Base-by-base conservation (phyloP, 2,797 vertebrate species). In the Phoeniculus purpureus region DNA sequence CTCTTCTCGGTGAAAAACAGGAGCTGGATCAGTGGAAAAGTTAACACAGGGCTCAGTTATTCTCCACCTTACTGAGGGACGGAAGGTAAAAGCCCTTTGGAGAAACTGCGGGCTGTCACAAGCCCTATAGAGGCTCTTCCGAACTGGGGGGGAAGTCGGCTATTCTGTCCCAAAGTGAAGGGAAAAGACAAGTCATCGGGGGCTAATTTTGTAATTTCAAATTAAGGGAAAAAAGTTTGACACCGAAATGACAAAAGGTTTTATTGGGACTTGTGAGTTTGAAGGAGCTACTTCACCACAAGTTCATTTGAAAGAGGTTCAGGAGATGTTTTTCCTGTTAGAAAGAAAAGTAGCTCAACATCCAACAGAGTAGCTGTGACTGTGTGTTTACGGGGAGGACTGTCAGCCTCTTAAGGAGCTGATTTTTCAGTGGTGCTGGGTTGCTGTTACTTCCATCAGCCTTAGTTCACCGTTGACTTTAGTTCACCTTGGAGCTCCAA, bases 61-160 rank as follows among this genome's bases (percentile, higher is more conserved):
- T 72, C 65, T 56, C 34, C 9, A 0, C 32, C 10, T 62, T 85
- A 83, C 51, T 75, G 23, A 88, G 32, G 60, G n/a, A 65, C 32
- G 60, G 51, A 73, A 90, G 34, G 61, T 70, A 78, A 77, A 90
- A 96, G 66, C 66, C 3, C 2, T 81, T 93, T 89, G 79, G 71
- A 78, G 80, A 91, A 94, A 19, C 15, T 16, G 47, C 40, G 81
- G 81, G 34, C 19, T 66, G 65, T 65, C 22, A 82, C 10, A 37
- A 58, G 65, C 4, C 52, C 12, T 48, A 29, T 85, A 82, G 80
- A 45, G 13, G 13, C 60, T 64, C 47, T 83, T 77, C n/a, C 10
- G 55, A 3, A 15, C 37, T 55, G 32, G 26, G n/a, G 29, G 29
- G 21, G n/a, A 64, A 59, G 27, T 64, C 54, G 51, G 15, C 27